Conservation (phyloP, 2,797 vertebrate genomes). For the Aphelocoma californica region DNA sequence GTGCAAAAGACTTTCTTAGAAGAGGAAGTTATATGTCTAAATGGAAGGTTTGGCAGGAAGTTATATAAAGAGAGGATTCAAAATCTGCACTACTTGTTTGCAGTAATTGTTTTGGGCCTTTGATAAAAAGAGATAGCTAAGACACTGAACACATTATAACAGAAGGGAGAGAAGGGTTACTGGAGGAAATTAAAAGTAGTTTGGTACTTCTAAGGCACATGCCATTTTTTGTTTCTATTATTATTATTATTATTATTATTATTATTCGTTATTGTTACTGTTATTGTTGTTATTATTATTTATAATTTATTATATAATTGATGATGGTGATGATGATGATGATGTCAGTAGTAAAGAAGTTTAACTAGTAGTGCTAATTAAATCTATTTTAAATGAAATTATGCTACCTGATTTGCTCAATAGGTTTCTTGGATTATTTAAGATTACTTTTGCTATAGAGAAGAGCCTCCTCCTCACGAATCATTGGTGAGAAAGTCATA, state of each 20-base stretch:
- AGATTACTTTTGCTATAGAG: background rate
- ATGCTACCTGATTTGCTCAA: background rate
- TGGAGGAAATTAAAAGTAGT: background rate
- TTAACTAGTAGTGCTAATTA: background rate
- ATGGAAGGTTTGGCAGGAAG: background rate
- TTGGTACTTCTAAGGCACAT: background rate
- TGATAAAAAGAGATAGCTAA: background rate
- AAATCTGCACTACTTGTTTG: background rate
- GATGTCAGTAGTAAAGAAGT: background rate
- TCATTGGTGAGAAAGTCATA: background rate
- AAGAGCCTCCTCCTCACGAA: background rate
- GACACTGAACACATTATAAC: background rate
- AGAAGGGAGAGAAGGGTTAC: background rate
- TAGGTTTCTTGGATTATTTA: background rate
- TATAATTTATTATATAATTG: background rate
- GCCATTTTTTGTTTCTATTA: background rate
- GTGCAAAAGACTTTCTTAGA: background rate
- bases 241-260: background rate
- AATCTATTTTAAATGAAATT: background rate
- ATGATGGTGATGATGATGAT: background rate
- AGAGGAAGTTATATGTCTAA: background rate
- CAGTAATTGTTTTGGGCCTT: background rate
- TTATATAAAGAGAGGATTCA: background rate
- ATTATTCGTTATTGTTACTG: background rate
- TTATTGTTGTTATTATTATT: background rate